Percentiles rank a stretch among this genome's conserved stretches.
phyloP scores from a whole-genome alignment of 2,113 vertebrate species.

The Oryzias curvinotus region DNA sequence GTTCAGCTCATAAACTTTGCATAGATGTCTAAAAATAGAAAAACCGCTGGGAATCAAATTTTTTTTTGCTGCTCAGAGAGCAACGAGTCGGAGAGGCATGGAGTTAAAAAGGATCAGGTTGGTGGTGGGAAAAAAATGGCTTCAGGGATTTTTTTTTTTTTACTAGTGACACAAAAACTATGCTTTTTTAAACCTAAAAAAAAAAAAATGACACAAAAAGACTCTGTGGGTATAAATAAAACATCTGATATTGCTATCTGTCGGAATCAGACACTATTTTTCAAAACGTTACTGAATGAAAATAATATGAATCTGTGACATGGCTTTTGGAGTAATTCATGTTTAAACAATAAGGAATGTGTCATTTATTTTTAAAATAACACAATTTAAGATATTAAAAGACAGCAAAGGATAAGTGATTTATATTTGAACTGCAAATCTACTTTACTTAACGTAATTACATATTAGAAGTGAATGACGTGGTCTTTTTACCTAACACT shows the following conservation, averaged over 20 bases:
- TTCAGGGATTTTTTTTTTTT: slow-evolving; percentile 43
- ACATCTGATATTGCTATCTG: too few species aligned
- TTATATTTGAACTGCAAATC: background rate
- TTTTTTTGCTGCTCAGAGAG: slow-evolving; percentile 54
- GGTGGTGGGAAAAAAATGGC: slow-evolving; percentile 23
- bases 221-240: too few species aligned
- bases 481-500: slow-evolving; percentile 80
- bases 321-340: too few species aligned
- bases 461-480: background rate
- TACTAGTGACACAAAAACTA: slow-evolving; percentile 42
- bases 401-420: slow-evolving; percentile 47
- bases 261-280: too few species aligned
- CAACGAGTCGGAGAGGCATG: slow-evolving; percentile 47
- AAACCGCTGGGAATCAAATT: slow-evolving; percentile 43
- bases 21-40: slow-evolving; percentile 50
- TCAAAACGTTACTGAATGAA: too few species aligned
- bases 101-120: slow-evolving; percentile 59
- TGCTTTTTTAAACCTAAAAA: slow-evolving; percentile 41
- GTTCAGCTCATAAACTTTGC: slow-evolving; percentile 35
- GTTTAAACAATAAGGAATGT: too few species aligned
- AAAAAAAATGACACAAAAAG: slow-evolving; percentile 1
- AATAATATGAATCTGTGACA: too few species aligned
- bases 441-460: background rate
- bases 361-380: too few species aligned
- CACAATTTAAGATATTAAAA: slow-evolving; percentile 16